Conservation (phyloP, 1,140 invertebrate genomes). For the Cephus cinctus region DNA sequence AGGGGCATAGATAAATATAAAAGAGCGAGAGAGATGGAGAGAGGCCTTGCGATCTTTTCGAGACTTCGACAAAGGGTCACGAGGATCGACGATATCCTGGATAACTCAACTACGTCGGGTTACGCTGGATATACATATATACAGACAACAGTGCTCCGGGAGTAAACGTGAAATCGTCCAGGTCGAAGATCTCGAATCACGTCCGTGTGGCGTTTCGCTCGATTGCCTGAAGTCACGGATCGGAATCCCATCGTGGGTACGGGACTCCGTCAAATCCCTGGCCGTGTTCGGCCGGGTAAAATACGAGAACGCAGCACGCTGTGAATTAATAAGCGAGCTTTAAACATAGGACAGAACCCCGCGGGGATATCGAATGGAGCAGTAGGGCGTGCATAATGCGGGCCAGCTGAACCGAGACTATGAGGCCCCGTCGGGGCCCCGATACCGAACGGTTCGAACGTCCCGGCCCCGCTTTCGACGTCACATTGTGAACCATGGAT, state of each 20-base stretch:
- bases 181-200: conserved; percentile 27
- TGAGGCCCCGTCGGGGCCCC: not conserved
- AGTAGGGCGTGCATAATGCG: conserved; percentile 45
- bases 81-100: no score
- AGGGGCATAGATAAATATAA: no score
- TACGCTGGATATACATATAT: no score
- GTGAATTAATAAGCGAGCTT: conserved; percentile 50
- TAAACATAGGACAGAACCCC: conserved; percentile 20
- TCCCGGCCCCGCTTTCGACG: no score
- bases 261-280: no score
- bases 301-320: conserved; percentile 26
- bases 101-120: no score
- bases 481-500: conserved; percentile 25
- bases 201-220: conserved; percentile 19
- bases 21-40: no score
- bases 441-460: no score
- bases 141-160: no score
- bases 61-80: no score
- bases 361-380: conserved; percentile 42
- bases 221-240: conserved; percentile 32
- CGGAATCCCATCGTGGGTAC: not conserved
- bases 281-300: not conserved
- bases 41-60: no score
- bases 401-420: conserved; percentile 41
- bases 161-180: conserved; percentile 31